Conservation (phyloP, 2,797 vertebrate genomes). For the Pempheris klunzingeri region DNA sequence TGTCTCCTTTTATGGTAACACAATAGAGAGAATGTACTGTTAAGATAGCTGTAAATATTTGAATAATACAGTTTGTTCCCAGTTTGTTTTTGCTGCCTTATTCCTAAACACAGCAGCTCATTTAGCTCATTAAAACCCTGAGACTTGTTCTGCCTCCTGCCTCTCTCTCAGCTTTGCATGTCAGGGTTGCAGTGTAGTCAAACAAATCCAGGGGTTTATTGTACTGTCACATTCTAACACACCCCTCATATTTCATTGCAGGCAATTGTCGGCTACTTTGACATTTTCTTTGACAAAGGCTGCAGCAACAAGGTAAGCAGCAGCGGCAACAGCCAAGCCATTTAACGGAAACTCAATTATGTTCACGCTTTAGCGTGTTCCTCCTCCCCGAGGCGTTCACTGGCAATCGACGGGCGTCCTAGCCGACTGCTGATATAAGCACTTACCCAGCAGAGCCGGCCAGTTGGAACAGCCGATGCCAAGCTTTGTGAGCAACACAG, state of each 20-base stretch:
- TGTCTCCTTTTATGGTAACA: not conserved
- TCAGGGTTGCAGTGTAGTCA: slow-evolving; percentile 58
- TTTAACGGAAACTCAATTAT: slow-evolving; percentile 84
- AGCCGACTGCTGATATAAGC: slow-evolving; percentile 85
- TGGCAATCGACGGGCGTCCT: slow-evolving; percentile 70
- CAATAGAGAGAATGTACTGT: not conserved
- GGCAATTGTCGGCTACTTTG: slow-evolving; percentile 97
- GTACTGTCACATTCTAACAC: slow-evolving; percentile 80
- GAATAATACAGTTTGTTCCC: not conserved
- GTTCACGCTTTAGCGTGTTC: slow-evolving; percentile 77
- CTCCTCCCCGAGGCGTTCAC: slow-evolving; percentile 81
- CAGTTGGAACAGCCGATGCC: slow-evolving; percentile 73
- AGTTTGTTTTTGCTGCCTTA: slow-evolving; percentile 23
- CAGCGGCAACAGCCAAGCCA: slow-evolving; percentile 63
- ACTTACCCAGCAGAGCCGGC: slow-evolving; percentile 75
- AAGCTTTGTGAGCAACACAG: slow-evolving; percentile 61
- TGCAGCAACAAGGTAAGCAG: slow-evolving; percentile 91
- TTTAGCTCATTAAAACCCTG: slow-evolving; percentile 44
- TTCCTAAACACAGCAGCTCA: slow-evolving; percentile 26
- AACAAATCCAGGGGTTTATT: slow-evolving; percentile 79
- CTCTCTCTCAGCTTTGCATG: slow-evolving; percentile 10
- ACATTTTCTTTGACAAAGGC: slow-evolving; percentile 94
- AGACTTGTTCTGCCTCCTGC: slow-evolving; percentile 26
- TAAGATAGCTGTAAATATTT: slow-evolving; percentile 22
- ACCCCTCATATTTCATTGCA: slow-evolving; percentile 83